These are phyloP conservation scores for Zosterops pallidus DNA, from an alignment of 2,113 vertebrate species.

Conservation along the genomic window DNA sequence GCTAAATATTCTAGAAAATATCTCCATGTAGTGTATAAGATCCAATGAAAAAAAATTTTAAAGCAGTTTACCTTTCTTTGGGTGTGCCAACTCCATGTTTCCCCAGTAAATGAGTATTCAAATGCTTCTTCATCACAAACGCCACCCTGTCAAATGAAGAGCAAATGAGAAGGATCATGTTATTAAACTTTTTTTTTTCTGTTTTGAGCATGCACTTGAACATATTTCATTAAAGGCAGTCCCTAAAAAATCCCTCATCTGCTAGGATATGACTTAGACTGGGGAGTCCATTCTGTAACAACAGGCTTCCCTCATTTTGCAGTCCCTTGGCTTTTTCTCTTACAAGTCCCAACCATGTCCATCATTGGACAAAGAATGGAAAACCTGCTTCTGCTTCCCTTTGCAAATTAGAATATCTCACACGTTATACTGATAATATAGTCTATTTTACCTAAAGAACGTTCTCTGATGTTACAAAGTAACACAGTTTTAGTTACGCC, in stretches of 20 bases:
- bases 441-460: neutral
- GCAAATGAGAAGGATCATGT: conserved; percentile 1
- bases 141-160: conserved; percentile 84
- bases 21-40: neutral
- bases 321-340: neutral
- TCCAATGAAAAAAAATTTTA: neutral
- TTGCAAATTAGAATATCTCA: neutral
- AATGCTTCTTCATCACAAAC: conserved; percentile 99
- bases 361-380: neutral
- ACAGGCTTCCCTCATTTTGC: neutral
- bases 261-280: neutral
- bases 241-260: neutral
- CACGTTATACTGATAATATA: neutral
- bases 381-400: neutral
- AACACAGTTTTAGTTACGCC: neutral
- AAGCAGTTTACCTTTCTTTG: conserved; percentile 89
- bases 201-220: neutral
- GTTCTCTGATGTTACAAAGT: neutral
- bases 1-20: neutral
- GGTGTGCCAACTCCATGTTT: conserved; percentile 96
- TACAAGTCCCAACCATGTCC: neutral
- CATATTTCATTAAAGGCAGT: neutral
- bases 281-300: neutral
- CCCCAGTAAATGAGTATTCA: conserved; percentile 94
- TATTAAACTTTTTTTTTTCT: neutral